Evolutionary conservation across 2,113 vertebrate species (phyloP), one percentile per base, ranked within the genome.

Genomic region (Peucedramus taeniatus): DNA sequence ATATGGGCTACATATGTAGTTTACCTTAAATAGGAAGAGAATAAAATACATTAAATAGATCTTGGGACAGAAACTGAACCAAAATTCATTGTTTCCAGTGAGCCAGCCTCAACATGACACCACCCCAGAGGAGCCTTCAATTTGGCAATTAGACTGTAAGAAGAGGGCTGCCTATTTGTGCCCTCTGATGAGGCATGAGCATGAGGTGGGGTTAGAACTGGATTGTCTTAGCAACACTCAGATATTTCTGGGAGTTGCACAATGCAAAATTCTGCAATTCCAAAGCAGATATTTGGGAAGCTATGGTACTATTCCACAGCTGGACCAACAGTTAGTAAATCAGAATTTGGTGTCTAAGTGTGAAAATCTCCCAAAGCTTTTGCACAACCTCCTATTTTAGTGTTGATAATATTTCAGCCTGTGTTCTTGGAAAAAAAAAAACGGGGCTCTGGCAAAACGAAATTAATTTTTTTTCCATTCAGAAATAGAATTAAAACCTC

Each of bases 131-230:
- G 8, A 91, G 5, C 22, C 68, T 80, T 77, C 50, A 61, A 5
- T 77, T 68, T 72, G 45, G 28, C 53, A 72, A 49, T 49, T 40
- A 69, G 6, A 14, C 16, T 14, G 12, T 70, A 54, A 84, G 57
- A 72, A 60, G 49, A 68, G 28, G 15, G 27, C 23, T 85, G 21
- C 7, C 3, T 69, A 5, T 83, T 51, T 56, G 11, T 57, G 37
- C 30, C 23, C 4, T 54, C 37, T 70, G 28, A 54, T 0, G 3
- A 74, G 13, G 31, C 6, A 13, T 30, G 6, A 53, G 26, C 0
- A 0, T 11, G n/a, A 83, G n/a, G 27, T 45, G 13, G 26, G 6
- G 4, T 37, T 40, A 49, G 20, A 72, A 9, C 20, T 69, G 15
- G 14, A 49, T 63, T 57, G 33, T 19, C 3, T 37, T 33, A 69